Conservation (phyloP, 2,797 vertebrate genomes). For the Iguana delicatissima region DNA sequence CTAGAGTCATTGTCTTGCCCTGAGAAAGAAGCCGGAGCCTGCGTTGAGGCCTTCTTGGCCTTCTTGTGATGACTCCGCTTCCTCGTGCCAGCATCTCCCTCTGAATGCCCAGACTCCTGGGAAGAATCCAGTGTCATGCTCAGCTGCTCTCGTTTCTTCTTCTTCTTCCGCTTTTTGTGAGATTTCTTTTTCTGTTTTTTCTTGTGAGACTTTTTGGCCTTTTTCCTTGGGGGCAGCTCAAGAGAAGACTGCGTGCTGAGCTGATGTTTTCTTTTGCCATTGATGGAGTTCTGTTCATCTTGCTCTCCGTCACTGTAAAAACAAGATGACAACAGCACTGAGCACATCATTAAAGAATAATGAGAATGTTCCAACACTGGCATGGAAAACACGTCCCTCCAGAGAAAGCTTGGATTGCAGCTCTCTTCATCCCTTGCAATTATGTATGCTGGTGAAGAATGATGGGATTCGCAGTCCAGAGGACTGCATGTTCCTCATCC, state of each 20-base stretch:
- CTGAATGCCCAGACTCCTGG: constrained; percentile 78
- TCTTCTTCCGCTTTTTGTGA: constrained; percentile 84
- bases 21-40: constrained; percentile 74
- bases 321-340: constrained; percentile 21
- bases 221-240: constrained; percentile 83
- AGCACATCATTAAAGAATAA: neutral
- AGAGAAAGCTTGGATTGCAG: too few relatives aligned
- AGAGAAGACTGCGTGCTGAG: constrained; percentile 77
- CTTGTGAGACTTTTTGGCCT: constrained; percentile 90
- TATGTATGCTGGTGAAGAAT: too few relatives aligned
- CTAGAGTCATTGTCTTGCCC: constrained; percentile 82
- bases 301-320: constrained; percentile 73
- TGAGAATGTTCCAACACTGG: neutral
- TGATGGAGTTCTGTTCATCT: constrained; percentile 76
- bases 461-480: too few relatives aligned
- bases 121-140: constrained; percentile 76
- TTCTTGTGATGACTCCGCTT: constrained; percentile 82
- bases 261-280: constrained; percentile 81
- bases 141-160: constrained; percentile 81
- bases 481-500: too few relatives aligned
- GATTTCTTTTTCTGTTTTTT: constrained; percentile 92
- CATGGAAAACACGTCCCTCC: too few relatives aligned
- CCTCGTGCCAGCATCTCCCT: constrained; percentile 71
- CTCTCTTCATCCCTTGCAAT: too few relatives aligned
- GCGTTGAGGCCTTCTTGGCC: constrained; percentile 79